Conservation (phyloP, 2,113 vertebrate genomes). For the Oceanodroma tethys region DNA sequence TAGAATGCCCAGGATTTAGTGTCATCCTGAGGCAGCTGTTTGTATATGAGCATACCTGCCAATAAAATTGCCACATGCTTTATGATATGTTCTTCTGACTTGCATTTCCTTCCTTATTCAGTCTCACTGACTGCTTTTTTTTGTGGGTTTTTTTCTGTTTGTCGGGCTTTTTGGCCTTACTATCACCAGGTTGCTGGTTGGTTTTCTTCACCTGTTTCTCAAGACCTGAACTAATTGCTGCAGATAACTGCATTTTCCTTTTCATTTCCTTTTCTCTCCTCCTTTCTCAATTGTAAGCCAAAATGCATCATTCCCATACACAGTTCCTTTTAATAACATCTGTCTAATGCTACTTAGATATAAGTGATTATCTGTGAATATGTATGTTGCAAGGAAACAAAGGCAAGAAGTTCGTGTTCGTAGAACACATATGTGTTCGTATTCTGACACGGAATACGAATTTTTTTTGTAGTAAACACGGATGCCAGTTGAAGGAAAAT, state of each 20-base stretch:
- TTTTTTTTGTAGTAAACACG: background rate
- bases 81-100: background rate
- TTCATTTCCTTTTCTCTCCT: background rate
- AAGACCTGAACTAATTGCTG: background rate
- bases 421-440: too few species aligned
- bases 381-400: background rate
- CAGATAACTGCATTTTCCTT: background rate
- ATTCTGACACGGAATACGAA: background rate
- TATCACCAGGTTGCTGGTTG: background rate
- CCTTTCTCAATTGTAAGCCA: background rate
- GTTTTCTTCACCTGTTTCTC: background rate
- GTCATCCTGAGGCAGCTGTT: background rate
- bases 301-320: background rate
- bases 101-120: background rate
- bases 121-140: background rate
- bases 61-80: background rate
- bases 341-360: background rate
- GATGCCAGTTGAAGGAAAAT: background rate
- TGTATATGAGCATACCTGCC: background rate
- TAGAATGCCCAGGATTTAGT: background rate
- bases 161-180: background rate
- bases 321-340: background rate
- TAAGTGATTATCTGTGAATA: background rate
- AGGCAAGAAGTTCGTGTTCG: background rate
- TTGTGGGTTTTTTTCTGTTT: background rate